Base-by-base conservation (phyloP, 2,797 vertebrate genomes). In the Hybognathus amarus region DNA sequence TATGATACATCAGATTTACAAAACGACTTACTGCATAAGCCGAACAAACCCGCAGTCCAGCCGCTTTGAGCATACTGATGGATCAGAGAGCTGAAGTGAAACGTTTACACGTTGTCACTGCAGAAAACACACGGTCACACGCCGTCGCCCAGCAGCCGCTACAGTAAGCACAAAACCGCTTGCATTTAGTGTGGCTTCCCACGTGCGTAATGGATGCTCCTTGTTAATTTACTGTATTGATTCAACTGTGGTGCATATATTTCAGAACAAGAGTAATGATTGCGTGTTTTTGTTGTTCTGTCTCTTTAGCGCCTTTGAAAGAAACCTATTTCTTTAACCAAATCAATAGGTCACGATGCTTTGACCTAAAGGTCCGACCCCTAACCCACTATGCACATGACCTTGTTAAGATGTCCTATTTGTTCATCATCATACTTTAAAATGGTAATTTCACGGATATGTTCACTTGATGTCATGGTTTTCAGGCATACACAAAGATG, bases 111-210 rank as follows among this genome's bases (percentile, higher is more conserved):
- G 20, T 6, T 79, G 84, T 70, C 78, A 42, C 66, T 63, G 76
- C 67, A 38, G 84, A 78, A 47, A 77, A 85, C 83, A 79, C 77
- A 74, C 54, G 36, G 79, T 85, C 80, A 85, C 71, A 86, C 56
- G 24, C 80, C 79, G 74, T 70, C 82, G 38, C 71, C 36, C 24
- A 27, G 40, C 54, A 81, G 33, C 40, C 63, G 61, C 69, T 74
- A 76, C 27, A 78, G 54, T 75, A 68, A 82, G 52, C 85, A 82
- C 36, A 77, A 76, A 71, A 67, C 20, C 77, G 30, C 76, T 59
- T 74, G 76, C 66, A 54, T 67, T 80, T 86, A 59, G 70, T 82
- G 52, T 70, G 82, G 64, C 67, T 84, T 78, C 54, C 20, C 40
- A n/a, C 18, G 15, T 84, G 75, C 54, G 61, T 67, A 17, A 6